A percentile compares a stretch with the other conserved stretches of the same genome.
Evolutionary conservation across 1,140 invertebrate genomes (phyloP).

Genomic region (Conus betulinus): DNA sequence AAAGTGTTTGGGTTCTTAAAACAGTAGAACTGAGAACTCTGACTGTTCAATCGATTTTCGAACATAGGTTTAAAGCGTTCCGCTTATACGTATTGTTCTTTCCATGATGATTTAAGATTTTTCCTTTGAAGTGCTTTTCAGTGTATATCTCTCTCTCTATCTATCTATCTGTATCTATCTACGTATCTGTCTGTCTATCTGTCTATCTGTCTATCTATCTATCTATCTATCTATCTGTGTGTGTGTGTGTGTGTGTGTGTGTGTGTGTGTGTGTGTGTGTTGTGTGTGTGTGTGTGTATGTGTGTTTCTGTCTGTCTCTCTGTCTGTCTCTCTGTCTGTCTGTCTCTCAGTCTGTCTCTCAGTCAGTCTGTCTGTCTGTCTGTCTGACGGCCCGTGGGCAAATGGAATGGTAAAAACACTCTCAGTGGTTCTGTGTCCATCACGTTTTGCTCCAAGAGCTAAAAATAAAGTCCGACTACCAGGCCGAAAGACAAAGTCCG

Average conservation of each 20-base stretch:
- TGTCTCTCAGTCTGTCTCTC: background rate
- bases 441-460: no score
- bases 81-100: background rate
- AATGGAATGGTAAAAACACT: no score
- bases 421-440: no score
- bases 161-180: no score
- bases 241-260: background rate
- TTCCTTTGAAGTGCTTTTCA: background rate
- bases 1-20: background rate
- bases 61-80: background rate
- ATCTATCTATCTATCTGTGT: no score
- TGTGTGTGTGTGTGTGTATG: no score
- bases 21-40: background rate
- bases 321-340: background rate
- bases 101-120: background rate
- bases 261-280: background rate
- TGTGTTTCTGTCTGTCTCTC: background rate
- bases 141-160: no score
- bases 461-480: no score
- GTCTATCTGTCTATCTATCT: no score
- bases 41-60: background rate
- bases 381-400: background rate
- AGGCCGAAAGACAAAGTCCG: no score
- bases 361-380: background rate
- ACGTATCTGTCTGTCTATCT: no score